Conservation (phyloP, 2,797 vertebrate species). For the Garrulus glandarius region DNA sequence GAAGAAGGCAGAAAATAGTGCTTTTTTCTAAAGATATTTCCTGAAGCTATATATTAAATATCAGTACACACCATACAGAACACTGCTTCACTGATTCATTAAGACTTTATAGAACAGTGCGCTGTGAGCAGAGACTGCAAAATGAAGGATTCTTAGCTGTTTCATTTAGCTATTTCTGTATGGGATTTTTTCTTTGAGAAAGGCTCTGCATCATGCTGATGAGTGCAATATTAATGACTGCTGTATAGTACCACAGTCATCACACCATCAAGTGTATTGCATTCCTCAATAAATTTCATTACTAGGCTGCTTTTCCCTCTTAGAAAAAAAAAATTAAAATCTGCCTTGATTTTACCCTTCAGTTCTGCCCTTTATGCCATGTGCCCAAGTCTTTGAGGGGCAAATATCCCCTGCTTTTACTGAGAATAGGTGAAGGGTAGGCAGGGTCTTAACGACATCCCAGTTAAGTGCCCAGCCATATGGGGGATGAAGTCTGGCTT, state of each 20-base stretch:
- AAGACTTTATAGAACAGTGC: background rate
- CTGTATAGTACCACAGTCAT: background rate
- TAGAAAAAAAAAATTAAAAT: background rate
- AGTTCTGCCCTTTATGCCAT: background rate
- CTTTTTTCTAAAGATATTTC: background rate
- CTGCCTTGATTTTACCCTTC: background rate
- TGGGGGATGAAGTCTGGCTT: background rate
- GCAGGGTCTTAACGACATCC: background rate
- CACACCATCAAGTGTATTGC: background rate
- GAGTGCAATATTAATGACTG: background rate
- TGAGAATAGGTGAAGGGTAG: background rate
- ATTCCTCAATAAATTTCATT: background rate
- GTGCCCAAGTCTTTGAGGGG: background rate
- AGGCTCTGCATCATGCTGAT: background rate
- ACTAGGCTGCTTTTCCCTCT: background rate
- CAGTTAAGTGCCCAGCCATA: background rate
- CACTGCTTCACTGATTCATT: background rate
- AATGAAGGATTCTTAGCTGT: background rate
- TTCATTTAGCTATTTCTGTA: background rate
- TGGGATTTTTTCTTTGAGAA: background rate
- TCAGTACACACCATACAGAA: background rate
- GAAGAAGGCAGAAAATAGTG: background rate
- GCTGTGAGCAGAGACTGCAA: background rate
- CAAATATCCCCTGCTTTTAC: background rate
- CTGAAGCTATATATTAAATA: background rate